Percentiles rank a stretch among this genome's conserved stretches.
Evolutionary conservation across 2,113 vertebrate genomes (phyloP).

Genomic region (Echinops telfairi): DNA sequence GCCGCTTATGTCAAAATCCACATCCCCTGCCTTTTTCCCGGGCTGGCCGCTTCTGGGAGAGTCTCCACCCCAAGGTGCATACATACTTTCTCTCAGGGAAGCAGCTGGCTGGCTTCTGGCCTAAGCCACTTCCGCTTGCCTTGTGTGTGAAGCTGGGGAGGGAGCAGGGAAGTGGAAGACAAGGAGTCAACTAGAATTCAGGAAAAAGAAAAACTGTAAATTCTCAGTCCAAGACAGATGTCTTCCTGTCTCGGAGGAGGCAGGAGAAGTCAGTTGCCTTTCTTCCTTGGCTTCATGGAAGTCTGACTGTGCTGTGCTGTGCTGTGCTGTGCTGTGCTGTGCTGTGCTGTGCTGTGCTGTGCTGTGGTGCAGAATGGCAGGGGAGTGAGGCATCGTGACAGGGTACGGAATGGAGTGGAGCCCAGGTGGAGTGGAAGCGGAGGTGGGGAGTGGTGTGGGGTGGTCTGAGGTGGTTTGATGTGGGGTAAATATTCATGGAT

Average conservation of each 20-base stretch:
- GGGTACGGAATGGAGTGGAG: background rate
- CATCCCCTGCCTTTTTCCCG: background rate
- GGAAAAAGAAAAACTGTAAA: background rate
- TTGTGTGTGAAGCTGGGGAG: background rate
- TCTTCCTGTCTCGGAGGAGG: background rate
- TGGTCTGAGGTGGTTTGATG: background rate
- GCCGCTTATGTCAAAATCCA: background rate
- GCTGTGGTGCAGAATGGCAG: background rate
- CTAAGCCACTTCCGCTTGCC: background rate
- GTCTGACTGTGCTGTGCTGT: too few relatives aligned
- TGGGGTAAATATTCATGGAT: background rate
- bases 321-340: too few relatives aligned
- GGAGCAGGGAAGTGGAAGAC: too few relatives aligned
- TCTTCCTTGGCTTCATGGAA: background rate
- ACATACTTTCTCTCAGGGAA: background rate
- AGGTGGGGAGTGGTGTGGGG: too few relatives aligned
- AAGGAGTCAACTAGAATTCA: background rate
- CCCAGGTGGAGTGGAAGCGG: too few relatives aligned
- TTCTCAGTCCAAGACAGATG: background rate
- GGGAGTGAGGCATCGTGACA: too few relatives aligned
- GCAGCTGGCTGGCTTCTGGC: background rate
- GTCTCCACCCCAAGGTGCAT: background rate
- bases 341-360: too few relatives aligned
- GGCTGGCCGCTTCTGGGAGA: background rate
- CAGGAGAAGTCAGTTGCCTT: too few relatives aligned